phyloP scores from a whole-genome alignment of 2,113 vertebrate genomes.

The Gobiocypris rarus region DNA sequence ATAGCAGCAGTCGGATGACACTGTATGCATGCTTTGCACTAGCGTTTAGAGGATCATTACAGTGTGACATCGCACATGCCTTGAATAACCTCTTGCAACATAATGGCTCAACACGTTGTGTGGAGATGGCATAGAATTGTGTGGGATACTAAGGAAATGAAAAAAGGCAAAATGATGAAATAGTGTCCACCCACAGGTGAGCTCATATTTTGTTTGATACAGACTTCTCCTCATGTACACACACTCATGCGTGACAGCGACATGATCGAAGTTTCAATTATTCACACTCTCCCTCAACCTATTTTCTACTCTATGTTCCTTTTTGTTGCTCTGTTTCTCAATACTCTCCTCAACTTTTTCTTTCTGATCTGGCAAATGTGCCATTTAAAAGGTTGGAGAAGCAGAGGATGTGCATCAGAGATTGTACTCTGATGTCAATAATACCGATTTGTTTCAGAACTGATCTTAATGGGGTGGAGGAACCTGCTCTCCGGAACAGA shows the following conservation, averaged over 20 bases:
- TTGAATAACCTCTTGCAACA: slow-evolving; percentile 10
- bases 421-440: slow-evolving; percentile 24
- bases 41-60: slow-evolving; percentile 33
- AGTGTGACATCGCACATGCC: slow-evolving; percentile 23
- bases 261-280: slow-evolving; percentile 53
- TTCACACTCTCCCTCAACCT: slow-evolving; percentile 42
- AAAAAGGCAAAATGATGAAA: slow-evolving; percentile 5
- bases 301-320: slow-evolving; percentile 17
- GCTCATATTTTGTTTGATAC: slow-evolving; percentile 5
- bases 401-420: not conserved
- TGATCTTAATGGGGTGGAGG: not conserved
- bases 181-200: not conserved
- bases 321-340: not conserved
- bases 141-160: not conserved
- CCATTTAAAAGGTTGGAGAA: not conserved
- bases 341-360: not conserved
- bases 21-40: not conserved
- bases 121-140: not conserved
- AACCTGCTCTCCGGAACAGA: not conserved
- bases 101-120: not conserved
- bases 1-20: not conserved
- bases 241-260: slow-evolving; percentile 38
- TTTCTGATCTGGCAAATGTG: not conserved
- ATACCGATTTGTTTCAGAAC: slow-evolving; percentile 8
- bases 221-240: not conserved